Conservation (phyloP, 2,797 vertebrate species). For the Microcaecilia unicolor region DNA sequence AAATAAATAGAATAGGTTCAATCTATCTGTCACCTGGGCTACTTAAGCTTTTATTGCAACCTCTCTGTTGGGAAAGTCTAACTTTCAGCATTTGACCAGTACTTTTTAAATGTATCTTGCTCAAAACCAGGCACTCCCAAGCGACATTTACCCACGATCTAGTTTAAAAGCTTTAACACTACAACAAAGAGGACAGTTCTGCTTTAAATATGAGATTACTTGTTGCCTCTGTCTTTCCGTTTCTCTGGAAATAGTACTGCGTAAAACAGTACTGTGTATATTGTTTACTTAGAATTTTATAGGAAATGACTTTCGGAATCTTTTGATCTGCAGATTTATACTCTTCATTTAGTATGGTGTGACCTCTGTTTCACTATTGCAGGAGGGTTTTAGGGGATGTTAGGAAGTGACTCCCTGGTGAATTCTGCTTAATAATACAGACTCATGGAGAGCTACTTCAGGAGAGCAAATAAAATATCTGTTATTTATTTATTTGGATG, state of each 20-base stretch:
- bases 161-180: too few relatives aligned
- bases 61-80: too few relatives aligned
- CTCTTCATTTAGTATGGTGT: constrained; percentile 5
- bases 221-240: background rate
- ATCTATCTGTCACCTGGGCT: too few relatives aligned
- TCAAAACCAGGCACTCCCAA: too few relatives aligned
- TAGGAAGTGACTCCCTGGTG: constrained; percentile 27
- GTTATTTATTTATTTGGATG: constrained; percentile 35
- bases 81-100: too few relatives aligned
- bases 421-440: constrained; percentile 41
- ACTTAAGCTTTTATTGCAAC: too few relatives aligned
- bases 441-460: constrained; percentile 32
- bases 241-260: background rate
- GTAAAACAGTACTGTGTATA: background rate
- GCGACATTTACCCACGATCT: too few relatives aligned
- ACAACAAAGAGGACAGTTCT: background rate
- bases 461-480: constrained; percentile 38
- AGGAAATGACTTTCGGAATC: constrained; percentile 9
- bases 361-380: constrained; percentile 15
- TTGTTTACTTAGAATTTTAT: constrained; percentile 12
- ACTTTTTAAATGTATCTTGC: too few relatives aligned
- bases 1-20: too few relatives aligned
- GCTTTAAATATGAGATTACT: constrained; percentile 4
- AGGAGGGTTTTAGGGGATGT: constrained; percentile 30
- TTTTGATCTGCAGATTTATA: constrained; percentile 15